Evolutionary conservation across 2,797 vertebrate species (phyloP), one percentile per base, ranked within the genome.

Genomic region (Sarcophilus harrisii): DNA sequence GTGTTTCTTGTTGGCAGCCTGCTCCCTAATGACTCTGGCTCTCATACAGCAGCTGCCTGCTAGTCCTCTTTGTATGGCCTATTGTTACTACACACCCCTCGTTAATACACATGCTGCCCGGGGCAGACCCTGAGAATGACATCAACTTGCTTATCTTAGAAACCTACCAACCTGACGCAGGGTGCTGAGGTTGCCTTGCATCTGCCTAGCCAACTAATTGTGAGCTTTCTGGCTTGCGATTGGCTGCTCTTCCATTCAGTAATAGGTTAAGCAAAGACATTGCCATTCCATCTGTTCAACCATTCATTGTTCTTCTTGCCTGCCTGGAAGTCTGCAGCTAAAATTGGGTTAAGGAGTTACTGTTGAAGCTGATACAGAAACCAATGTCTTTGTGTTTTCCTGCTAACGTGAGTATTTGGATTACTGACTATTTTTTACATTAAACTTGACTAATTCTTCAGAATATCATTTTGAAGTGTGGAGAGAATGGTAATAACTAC

Each of bases 31-130:
- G 99, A 99, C 98, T 98, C 97, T 98, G 98, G 98, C 98, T 98
- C 99, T 98, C 98, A 97, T 98, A 97, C 98, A 99, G 99, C 99
- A 99, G 99, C 99, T 99, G 99, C 99, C 99, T 97, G 95, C 98
- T 98, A 98, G 99, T 98, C 97, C 97, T 98, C 98, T 99, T 99
- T 99, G 99, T 99, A 98, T 98, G 98, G 98, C 97, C 98, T 98
- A 99, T 99, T 99, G 99, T 99, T 99, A 99, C 98, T 96, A 98
- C 98, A 98, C 98, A 99, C 99, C 99, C 99, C 99, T 99, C 91
- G 97, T 99, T 99, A 99, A 99, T 99, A 99, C 99, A 99, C 98
- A 98, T 98, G 98, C 99, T 98, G 98, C 98, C 99, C 96, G 60
- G 98, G 98, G 98, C 98, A 99, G 98, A 98, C 98, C 98, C 98